These are phyloP conservation scores for Lochmaea crataegi DNA, from an alignment of 2,888 invertebrate genomes.

Conservation along the genomic window DNA sequence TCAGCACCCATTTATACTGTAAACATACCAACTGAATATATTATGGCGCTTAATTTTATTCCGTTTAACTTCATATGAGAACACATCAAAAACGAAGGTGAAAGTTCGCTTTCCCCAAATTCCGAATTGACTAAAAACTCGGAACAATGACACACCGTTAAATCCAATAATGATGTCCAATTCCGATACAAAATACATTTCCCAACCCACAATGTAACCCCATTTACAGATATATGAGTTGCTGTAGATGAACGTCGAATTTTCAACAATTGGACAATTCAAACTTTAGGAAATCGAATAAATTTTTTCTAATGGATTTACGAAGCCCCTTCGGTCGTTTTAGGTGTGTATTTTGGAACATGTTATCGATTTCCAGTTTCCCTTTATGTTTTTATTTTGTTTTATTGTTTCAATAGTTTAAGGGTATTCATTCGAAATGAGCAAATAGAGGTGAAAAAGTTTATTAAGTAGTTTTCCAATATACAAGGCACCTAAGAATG, in stretches of 20 bases:
- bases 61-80: neutral
- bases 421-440: too few relatives aligned
- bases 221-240: constrained; percentile 32
- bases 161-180: constrained; percentile 32
- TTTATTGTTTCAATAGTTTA: neutral
- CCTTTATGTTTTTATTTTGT: constrained; percentile 4
- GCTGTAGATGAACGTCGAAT: constrained; percentile 31
- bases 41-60: neutral
- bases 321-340: constrained; percentile 18
- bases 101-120: neutral
- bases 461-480: too few relatives aligned
- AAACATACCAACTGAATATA: too few relatives aligned
- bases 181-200: constrained; percentile 32
- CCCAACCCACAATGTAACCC: constrained; percentile 30
- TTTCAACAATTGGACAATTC: constrained; percentile 27
- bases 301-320: constrained; percentile 32
- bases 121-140: constrained; percentile 12
- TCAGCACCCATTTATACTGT: too few relatives aligned
- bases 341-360: constrained; percentile 6
- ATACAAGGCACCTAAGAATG: too few relatives aligned
- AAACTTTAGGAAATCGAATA: constrained; percentile 33
- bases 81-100: neutral
- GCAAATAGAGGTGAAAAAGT: too few relatives aligned
- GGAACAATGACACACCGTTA: constrained; percentile 22
- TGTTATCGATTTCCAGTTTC: constrained; percentile 11